Base-by-base conservation (phyloP, 2,113 vertebrate genomes). In the Agapornis roseicollis region DNA sequence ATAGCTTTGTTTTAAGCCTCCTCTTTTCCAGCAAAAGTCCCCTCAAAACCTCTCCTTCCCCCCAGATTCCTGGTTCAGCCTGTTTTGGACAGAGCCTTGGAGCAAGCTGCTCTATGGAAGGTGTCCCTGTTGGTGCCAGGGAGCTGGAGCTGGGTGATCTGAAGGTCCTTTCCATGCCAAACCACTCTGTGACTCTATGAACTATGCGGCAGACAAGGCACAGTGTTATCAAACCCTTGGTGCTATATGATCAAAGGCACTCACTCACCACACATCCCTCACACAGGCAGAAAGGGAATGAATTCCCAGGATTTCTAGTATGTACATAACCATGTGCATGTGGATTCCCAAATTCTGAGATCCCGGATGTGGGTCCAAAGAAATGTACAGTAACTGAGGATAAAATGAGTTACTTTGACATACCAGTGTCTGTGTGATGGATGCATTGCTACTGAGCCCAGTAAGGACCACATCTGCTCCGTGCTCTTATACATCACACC, bases 291-390 rank as follows among this genome's bases (percentile, higher is more conserved):
- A 63, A 9, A 33, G 83, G 83, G 44, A 86, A 64, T 70, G 1
- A 74, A 31, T 18, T 6, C 20, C 4, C 42, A 23, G 18, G 29
- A 63, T 18, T 60, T 66, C 46, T 19, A 50, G n/a, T n/a, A 25
- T 1, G 27, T 12, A 58, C 33, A 13, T 3, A 42, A 20, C 8
- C 11, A 13, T 0, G 3, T 11, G 11, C 22, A 41, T 0, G 12
- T 3, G 16, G 20, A 77, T 27, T 52, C 27, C 49, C 3, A 4
- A 46, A 11, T 7, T 22, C 64, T 80, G 41, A 18, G 28, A 65
- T n/a, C 31, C 4, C 5, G 29, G 69, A 47, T 31, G 8, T 22
- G n/a, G 41, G 37, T 37, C 37, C 68, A 55, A 76, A 31, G 7
- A 52, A 46, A 24, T 29, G 24, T 5, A 12, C 31, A 80, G 23